These are phyloP conservation scores for Lymantria monacha DNA, from an alignment of 2,888 invertebrate genomes.

Conservation along the genomic window DNA sequence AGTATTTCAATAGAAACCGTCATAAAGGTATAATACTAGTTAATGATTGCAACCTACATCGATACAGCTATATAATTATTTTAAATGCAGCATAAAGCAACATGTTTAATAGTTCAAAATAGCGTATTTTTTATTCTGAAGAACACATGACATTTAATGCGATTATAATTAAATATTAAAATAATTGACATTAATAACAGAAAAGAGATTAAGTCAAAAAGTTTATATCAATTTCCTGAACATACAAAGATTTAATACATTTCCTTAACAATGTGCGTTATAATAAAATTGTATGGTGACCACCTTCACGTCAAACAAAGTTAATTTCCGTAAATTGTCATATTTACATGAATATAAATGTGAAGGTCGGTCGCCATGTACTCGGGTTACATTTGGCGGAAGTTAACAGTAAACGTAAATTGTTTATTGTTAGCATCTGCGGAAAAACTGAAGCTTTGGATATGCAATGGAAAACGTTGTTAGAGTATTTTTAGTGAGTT, in stretches of 20 bases:
- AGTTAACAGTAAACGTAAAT: constrained; percentile 32
- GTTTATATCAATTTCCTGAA: too few species aligned
- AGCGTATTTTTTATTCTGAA: too few species aligned
- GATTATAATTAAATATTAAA: too few species aligned
- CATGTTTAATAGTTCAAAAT: too few species aligned
- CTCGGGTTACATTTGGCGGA: constrained; percentile 47
- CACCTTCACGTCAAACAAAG: constrained; percentile 34
- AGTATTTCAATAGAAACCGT: constrained; percentile 22
- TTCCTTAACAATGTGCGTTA: constrained; percentile 32
- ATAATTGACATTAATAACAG: too few species aligned
- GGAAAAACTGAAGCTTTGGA: constrained; percentile 15
- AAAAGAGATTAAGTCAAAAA: too few species aligned
- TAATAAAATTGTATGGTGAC: constrained; percentile 30
- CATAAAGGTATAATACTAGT: constrained; percentile 13
- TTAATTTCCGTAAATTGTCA: constrained; percentile 44
- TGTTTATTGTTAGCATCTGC: constrained; percentile 22
- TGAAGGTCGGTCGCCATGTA: constrained; percentile 35
- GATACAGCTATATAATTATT: not conserved
- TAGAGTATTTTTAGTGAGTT: constrained; percentile 10
- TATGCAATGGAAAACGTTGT: not conserved
- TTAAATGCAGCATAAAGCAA: too few species aligned
- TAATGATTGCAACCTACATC: not conserved
- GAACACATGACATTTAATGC: too few species aligned
- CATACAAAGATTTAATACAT: not conserved
- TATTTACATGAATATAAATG: constrained; percentile 42